Evolutionary conservation across 2,888 invertebrate species (phyloP).

Genomic region (Tipula confusa): DNA sequence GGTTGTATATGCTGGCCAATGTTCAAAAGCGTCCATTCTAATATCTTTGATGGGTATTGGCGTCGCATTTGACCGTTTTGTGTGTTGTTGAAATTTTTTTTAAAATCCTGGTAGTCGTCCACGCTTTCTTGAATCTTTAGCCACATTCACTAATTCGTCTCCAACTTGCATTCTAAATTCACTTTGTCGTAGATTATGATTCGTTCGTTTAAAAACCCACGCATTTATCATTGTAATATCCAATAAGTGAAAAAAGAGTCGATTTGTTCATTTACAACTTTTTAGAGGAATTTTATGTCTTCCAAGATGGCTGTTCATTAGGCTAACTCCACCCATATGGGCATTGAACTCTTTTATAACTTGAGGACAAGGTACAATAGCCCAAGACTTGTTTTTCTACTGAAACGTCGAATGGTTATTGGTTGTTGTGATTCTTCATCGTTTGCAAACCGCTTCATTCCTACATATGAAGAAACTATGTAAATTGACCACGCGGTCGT

Average conservation of each 20-base stretch:
- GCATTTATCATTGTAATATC: slow-evolving; percentile 37
- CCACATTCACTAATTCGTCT: not conserved
- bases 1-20: not conserved
- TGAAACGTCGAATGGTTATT: too few species aligned
- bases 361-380: slow-evolving; percentile 35
- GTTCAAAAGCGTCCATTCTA: not conserved
- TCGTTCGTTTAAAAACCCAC: slow-evolving; percentile 36
- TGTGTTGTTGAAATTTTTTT: too few species aligned
- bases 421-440: too few species aligned
- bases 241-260: slow-evolving; percentile 37
- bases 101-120: not conserved
- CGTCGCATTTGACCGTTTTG: too few species aligned
- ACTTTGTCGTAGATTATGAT: not conserved
- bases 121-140: not conserved
- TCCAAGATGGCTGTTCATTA: slow-evolving; percentile 39
- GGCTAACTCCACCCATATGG: slow-evolving; percentile 40
- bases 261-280: slow-evolving; percentile 37
- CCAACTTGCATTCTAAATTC: not conserved
- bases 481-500: too few species aligned
- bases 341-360: slow-evolving; percentile 39
- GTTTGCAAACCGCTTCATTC: too few species aligned
- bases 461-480: too few species aligned
- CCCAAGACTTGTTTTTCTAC: too few species aligned
- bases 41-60: too few species aligned
- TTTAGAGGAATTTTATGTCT: slow-evolving; percentile 37